These are phyloP conservation scores for Hystrix brachyura DNA, from an alignment of 2,113 vertebrate genomes.

Conservation along the genomic window DNA sequence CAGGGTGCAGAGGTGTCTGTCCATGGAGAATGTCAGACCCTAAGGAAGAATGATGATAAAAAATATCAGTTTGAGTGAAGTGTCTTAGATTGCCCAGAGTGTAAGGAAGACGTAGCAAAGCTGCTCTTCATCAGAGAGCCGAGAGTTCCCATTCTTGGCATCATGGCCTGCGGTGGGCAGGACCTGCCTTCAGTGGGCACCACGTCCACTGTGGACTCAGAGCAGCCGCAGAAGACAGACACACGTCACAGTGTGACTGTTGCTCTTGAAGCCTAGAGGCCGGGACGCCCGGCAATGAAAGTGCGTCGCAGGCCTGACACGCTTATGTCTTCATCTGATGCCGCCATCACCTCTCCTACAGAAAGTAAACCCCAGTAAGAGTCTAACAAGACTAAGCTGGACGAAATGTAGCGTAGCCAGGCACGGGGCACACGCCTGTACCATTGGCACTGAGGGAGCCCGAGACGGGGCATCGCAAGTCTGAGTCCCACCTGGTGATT, in stretches of 20 bases:
- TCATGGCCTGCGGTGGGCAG: not conserved
- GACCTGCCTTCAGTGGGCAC: too few relatives aligned
- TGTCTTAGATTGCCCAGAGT: not conserved
- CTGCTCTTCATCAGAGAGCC: not conserved
- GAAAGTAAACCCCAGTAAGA: not conserved
- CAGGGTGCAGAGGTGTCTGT: not conserved
- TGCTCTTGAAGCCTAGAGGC: not conserved
- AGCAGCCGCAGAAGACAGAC: not conserved
- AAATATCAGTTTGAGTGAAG: not conserved
- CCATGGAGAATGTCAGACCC: not conserved
- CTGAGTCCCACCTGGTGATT: not conserved
- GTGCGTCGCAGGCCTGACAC: too few relatives aligned
- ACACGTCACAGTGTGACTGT: not conserved
- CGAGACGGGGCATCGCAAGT: not conserved
- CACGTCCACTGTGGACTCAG: rapidly evolving
- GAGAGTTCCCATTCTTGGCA: not conserved
- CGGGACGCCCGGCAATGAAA: not conserved
- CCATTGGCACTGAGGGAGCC: not conserved
- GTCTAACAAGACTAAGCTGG: not conserved
- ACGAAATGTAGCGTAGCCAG: not conserved
- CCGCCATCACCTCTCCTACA: not conserved
- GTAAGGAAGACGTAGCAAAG: not conserved
- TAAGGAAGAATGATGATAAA: not conserved
- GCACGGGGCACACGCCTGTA: not conserved
- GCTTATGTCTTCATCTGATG: not conserved